These are phyloP conservation scores for Eulacestoma nigropectus DNA, from an alignment of 2,113 vertebrate genomes.

Conservation along the genomic window DNA sequence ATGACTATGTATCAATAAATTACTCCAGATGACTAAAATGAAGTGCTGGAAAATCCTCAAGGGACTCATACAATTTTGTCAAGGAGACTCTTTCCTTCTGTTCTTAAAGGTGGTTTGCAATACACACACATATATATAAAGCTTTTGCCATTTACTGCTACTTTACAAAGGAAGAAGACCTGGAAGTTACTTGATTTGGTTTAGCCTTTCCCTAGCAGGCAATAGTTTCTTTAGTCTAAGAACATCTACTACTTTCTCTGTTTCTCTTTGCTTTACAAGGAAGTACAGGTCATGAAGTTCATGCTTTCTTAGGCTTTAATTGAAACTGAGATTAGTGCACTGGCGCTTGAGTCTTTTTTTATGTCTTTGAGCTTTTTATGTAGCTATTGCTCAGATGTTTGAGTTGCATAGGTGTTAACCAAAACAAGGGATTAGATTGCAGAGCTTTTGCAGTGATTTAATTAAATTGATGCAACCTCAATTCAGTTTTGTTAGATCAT, in stretches of 20 bases:
- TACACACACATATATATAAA: not conserved
- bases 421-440: not conserved
- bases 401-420: not conserved
- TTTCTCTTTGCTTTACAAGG: not conserved
- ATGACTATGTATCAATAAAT: constrained; percentile 6
- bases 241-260: not conserved
- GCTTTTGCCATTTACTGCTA: not conserved
- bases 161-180: not conserved
- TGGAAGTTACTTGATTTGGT: not conserved
- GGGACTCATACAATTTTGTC: not conserved
- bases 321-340: not conserved
- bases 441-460: not conserved
- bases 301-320: not conserved
- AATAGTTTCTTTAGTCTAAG: not conserved
- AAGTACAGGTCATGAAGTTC: not conserved
- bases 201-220: not conserved
- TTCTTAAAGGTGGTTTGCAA: not conserved
- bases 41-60: not conserved
- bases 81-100: not conserved
- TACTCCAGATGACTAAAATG: constrained; percentile 39
- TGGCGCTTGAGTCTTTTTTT: not conserved
- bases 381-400: not conserved
- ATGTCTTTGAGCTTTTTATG: not conserved
- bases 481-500: not conserved
- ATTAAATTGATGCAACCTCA: not conserved